These are phyloP conservation scores for Pediacus dermestoides DNA, from an alignment of 2,888 invertebrate genomes.

Conservation along the genomic window DNA sequence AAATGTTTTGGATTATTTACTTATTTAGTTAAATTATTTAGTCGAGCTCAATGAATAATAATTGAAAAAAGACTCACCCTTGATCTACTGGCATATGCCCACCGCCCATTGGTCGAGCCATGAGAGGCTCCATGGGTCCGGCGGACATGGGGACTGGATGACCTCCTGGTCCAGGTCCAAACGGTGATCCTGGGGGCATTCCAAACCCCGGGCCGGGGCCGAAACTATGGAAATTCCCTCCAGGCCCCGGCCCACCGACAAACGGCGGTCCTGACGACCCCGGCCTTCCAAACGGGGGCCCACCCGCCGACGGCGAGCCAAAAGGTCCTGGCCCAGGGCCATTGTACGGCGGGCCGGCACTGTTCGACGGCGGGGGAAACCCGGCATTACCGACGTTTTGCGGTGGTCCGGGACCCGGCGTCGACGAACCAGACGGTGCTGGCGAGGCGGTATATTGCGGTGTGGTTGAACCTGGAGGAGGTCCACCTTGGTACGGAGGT, in stretches of 20 bases:
- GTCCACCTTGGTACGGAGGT: constrained; percentile 64
- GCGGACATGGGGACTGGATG: too few relatives aligned
- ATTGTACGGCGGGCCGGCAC: constrained; percentile 61
- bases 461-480: constrained; percentile 71
- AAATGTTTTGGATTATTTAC: too few relatives aligned
- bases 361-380: constrained; percentile 59
- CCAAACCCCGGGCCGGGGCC: constrained; percentile 63
- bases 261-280: constrained; percentile 71
- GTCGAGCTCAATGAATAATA: not conserved
- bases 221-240: constrained; percentile 63
- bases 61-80: constrained; percentile 57
- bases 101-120: constrained; percentile 59
- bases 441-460: constrained; percentile 85
- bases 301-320: constrained; percentile 63
- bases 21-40: too few relatives aligned
- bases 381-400: constrained; percentile 55
- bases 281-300: constrained; percentile 61
- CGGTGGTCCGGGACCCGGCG: constrained; percentile 68
- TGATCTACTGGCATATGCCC: constrained; percentile 79
- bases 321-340: constrained; percentile 59
- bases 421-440: constrained; percentile 76
- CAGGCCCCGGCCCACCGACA: constrained; percentile 60
- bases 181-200: constrained; percentile 68
- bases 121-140: constrained; percentile 61
- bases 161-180: constrained; percentile 62